Base-by-base conservation (phyloP, 2,888 invertebrate species). In the Rhorus exstirpatorius region DNA sequence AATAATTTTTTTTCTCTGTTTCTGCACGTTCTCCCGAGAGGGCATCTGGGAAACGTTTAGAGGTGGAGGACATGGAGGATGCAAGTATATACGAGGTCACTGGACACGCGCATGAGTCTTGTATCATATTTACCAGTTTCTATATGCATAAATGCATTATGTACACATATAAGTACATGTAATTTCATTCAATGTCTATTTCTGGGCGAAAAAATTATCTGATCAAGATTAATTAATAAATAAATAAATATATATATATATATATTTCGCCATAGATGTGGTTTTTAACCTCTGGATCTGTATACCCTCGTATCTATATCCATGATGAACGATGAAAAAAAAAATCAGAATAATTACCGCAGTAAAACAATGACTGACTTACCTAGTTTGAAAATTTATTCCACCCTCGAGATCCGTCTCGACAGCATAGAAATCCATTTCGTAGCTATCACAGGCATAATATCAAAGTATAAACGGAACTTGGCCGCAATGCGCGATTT, bases 61-160 rank as follows among this genome's bases (percentile, higher is more conserved):
- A 74, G 31, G 60, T 60, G 19, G 26, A 55, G n/a, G 61, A 53
- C 12, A 38, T 35, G 53, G 68, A 74, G 49, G 67, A 68, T 81
- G 74, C 77, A 55, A 72, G 60, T n/a, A n/a, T n/a, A n/a, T 68
- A 70, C 65, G 65, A 75, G 82, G 82, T 82, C 82, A 82, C 78
- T 55, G 82, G 82, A 82, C 82, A 82, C 78, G 82, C 82, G 82
- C 82, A 82, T 12, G 75, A 61, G 70, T 70, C 70, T 75, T 68
- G 63, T 63, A 70, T 58, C n/a, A n/a, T 41, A 46, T 44, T 8
- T 68, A 58, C 49, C 55, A n/a, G 6, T 41, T 24, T 67, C 8
- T 44, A 17, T 24, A 49, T 49, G 31, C 51, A 21, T 55, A 14
- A 26, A 35, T 41, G 41, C n/a, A 38, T 17, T n/a, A 26, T n/a